Evolutionary conservation across 2,113 vertebrate genomes (phyloP).

Genomic region (Oryzias woworae): DNA sequence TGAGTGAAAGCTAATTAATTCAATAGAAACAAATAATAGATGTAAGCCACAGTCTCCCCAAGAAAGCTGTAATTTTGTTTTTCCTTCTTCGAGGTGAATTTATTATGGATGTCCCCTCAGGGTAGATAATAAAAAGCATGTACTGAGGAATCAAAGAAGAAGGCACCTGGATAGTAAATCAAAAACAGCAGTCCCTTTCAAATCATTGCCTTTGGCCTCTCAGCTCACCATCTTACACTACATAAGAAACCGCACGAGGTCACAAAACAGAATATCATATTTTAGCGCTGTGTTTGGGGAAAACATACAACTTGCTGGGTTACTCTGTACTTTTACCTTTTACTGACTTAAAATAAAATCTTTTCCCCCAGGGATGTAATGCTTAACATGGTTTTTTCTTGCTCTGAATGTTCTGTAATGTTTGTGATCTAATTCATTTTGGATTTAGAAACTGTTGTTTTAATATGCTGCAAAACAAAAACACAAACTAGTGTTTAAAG

Average conservation of each 20-base stretch:
- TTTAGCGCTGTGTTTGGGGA: neutral
- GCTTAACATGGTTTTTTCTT: neutral
- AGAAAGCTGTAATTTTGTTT: neutral
- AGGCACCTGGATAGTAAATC: conserved; percentile 32
- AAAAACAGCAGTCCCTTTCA: conserved; percentile 43
- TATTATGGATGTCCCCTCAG: conserved; percentile 29
- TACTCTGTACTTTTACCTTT: conserved; percentile 2
- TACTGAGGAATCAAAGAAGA: conserved; percentile 34
- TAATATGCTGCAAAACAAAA: neutral
- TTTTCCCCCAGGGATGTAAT: neutral
- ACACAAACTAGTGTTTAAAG: neutral
- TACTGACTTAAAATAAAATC: neutral
- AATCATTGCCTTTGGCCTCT: conserved; percentile 23
- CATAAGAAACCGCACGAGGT: conserved; percentile 7
- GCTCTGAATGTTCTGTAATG: too few species aligned
- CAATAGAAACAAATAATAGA: neutral
- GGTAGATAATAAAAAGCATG: conserved; percentile 10
- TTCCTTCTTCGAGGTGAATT: conserved; percentile 36
- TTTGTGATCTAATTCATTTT: too few species aligned
- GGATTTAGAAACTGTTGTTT: too few species aligned
- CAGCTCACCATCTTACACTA: conserved; percentile 15
- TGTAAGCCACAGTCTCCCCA: neutral
- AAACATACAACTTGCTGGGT: conserved; percentile 4
- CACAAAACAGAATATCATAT: conserved; percentile 2
- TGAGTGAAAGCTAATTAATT: conserved; percentile 2